Percentiles rank a stretch among this genome's conserved stretches.
phyloP scores from a whole-genome alignment of 1,140 invertebrate species.

The Ephestia elutella region DNA sequence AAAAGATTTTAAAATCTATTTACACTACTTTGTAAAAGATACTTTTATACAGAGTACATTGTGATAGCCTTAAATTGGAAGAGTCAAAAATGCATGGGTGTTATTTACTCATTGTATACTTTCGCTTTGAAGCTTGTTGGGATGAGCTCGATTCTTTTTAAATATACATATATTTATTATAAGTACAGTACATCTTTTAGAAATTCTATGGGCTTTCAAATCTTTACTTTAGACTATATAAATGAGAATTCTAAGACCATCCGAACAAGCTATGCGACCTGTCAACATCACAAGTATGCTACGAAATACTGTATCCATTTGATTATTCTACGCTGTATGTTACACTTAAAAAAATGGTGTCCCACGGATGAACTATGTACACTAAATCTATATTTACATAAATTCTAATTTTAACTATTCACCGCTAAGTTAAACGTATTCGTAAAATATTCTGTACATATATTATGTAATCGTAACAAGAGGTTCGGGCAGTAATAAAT shows the following conservation, averaged over 20 bases:
- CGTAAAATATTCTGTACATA: slow-evolving; percentile 50
- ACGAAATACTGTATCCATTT: slow-evolving; percentile 38
- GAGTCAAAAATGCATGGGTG: neutral
- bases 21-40: slow-evolving; percentile 1
- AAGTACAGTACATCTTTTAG: slow-evolving; percentile 9
- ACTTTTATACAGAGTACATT: neutral
- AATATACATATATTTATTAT: neutral
- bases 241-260: neutral
- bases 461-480: slow-evolving; percentile 24
- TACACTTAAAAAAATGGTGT: slow-evolving; percentile 26
- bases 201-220: neutral
- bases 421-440: slow-evolving; percentile 26
- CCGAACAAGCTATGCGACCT: neutral
- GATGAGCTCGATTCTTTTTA: neutral
- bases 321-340: slow-evolving; percentile 19
- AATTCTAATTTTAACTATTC: slow-evolving; percentile 29
- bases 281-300: slow-evolving; percentile 10
- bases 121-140: neutral
- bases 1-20: neutral
- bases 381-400: slow-evolving; percentile 55
- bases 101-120: slow-evolving; percentile 20
- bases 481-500: slow-evolving; percentile 35
- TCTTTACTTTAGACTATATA: neutral
- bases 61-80: neutral
- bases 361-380: slow-evolving; percentile 43